Base-by-base conservation (phyloP, 1,140 invertebrate species). In the Anagrus nilaparvatae region DNA sequence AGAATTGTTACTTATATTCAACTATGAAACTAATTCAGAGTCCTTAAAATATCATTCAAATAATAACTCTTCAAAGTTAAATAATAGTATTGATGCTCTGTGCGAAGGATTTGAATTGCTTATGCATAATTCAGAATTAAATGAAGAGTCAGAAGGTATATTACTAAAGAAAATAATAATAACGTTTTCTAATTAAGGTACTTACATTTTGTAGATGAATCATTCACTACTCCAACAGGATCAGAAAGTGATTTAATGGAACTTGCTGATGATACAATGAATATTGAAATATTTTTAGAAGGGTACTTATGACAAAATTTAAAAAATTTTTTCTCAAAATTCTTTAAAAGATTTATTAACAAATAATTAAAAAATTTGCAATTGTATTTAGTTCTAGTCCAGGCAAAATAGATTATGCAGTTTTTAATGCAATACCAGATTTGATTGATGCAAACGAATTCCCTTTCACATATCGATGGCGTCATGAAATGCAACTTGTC, bases 401-500 rank as follows among this genome's bases (percentile, higher is more conserved):
- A 13, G 76, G 76, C 0, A 83, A 81, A 56, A 71, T 77, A 38
- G 83, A 87, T 62, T 63, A 75, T 41, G 71, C 79, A 24, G 82
- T 84, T 31, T 77, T 72, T 43, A 78, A 80, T 51, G 82, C 82
- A 5, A 55, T 85, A 41, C 63, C 21, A 51, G 70, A 43, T 57
- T 63, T 37, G 20, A 63, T 84, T 31, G 61, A 68, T 20, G 53
- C 69, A 18, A 61, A 70, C 17, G 56, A 72, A 44, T 79, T 74
- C 61, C 82, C 82, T n/a, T 69, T 73, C 52, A 72, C 84, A 44
- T 76, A 76, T 55, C 71, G 73, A 28, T 87, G 82, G 82, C 63
- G 73, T 46, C 73, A 78, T 50, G 70, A 61, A 20, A 59, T 68
- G 51, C 48, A 60, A 21, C 39, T 65, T 20, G 39, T 54, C 12